These are phyloP conservation scores for Nematopogon swammerdamellus DNA, from an alignment of 2,888 invertebrate species.

Conservation along the genomic window DNA sequence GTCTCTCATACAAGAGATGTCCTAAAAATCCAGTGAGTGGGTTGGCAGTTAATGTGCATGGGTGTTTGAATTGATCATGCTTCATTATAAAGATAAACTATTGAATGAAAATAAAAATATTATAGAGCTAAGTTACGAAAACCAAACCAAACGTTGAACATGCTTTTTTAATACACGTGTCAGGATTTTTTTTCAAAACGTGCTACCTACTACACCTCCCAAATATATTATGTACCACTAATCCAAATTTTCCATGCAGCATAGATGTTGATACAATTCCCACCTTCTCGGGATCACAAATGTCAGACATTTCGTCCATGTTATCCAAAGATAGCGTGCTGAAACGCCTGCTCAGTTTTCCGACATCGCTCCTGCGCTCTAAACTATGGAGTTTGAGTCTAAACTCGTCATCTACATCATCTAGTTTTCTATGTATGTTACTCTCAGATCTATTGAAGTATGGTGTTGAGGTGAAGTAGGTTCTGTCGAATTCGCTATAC, in stretches of 20 bases:
- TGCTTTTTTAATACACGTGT: too few relatives aligned
- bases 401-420: slow-evolving; percentile 13
- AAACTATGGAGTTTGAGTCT: slow-evolving; percentile 14
- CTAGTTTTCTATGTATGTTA: slow-evolving; percentile 15
- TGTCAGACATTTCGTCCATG: slow-evolving; percentile 33
- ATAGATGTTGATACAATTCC: slow-evolving; percentile 11
- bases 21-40: too few relatives aligned
- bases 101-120: too few relatives aligned
- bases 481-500: slow-evolving; percentile 40
- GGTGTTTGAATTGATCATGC: too few relatives aligned
- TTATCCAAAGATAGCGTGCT: slow-evolving; percentile 43
- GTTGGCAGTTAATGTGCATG: too few relatives aligned
- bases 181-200: too few relatives aligned
- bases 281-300: slow-evolving; percentile 37
- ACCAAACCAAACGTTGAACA: too few relatives aligned
- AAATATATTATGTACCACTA: too few relatives aligned
- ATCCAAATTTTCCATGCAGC: background rate
- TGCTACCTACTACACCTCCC: too few relatives aligned
- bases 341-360: slow-evolving; percentile 29
- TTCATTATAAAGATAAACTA: too few relatives aligned
- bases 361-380: slow-evolving; percentile 20
- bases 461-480: slow-evolving; percentile 39
- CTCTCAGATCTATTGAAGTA: slow-evolving; percentile 34
- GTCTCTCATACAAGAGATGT: too few relatives aligned
- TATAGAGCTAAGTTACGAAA: too few relatives aligned